Evolutionary conservation across 2,113 vertebrate genomes (phyloP), one percentile per base, ranked within the genome.

Genomic region (Cololabis saira): DNA sequence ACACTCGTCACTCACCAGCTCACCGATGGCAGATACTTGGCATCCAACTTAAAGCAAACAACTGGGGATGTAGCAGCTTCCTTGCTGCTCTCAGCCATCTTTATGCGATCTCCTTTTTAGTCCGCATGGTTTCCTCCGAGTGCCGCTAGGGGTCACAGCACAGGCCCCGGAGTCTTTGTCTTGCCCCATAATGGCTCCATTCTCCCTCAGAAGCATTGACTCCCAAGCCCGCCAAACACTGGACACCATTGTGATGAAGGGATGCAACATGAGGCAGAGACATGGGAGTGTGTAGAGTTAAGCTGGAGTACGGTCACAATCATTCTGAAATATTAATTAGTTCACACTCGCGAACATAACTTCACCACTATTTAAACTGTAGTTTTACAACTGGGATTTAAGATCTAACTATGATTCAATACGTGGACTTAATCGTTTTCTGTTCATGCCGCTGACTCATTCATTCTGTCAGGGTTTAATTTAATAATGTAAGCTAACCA

Each of bases 111-210:
- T 59, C 43, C 55, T 68, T 65, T 82, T 81, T 67, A 1, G 58
- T 68, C 62, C 59, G 43, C 74, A 78, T 75, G 75, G 72, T 83
- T 77, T 82, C 74, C 76, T 84, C 72, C n/a, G 40, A 69, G 85
- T 78, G 85, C 84, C 85, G 83, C 86, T 72, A 76, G 85, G 84
- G 90, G 92, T 90, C 90, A 86, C 72, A 81, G 87, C 65, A 77
- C 77, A 88, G 86, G 89, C 84, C 89, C 84, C 86, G 47, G 71
- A 61, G 79, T 75, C 87, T 91, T 93, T 93, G 90, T 92, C 73
- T 62, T 37, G 52, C 37, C 22, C 64, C 78, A 92, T 90, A 92
- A 91, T 89, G 87, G 82, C 74, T 87, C 88, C 63, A 87, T 92
- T 92, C 85, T 93, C 84, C 75, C 68, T 40, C 61, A 27, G 76